Base-by-base conservation (phyloP, 2,888 invertebrate species). In the Tachina grossa region DNA sequence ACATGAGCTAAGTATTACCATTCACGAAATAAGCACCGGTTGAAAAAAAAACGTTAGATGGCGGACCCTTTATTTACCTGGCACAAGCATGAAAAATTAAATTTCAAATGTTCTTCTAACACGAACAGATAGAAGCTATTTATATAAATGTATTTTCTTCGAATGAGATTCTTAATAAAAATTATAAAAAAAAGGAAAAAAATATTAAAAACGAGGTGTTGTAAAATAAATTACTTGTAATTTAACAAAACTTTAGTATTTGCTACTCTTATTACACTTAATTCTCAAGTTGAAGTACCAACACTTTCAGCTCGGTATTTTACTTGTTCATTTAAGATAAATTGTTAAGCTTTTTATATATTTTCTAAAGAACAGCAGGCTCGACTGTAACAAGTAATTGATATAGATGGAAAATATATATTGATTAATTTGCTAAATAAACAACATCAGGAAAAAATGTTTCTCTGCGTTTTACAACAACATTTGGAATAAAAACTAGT, bases 141-240 rank as follows among this genome's bases (percentile, higher is more conserved):
- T 22, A 22, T 22, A 22, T 22, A 22, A 22, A 22, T 2, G 13
- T 43, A 10, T 39, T 57, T 39, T 19, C 45, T 51, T 45, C 19
- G 2, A 41, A 22, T 2, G 5, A 61, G 59, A 45, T 69, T 19
- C 43, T 22, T 51, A 55, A 65, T 80, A 71, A 53, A 59, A 43
- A 19, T 9, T 22, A 41, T 47, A 51, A 49, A 65, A 72, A 41
- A 80, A 39, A 80, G 41, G 39, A 9, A 45, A 47, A 31, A n/a
- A 65, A 53, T 51, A 43, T 66, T 22, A 66, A 77, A 81, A 81
- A 63, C 77, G 43, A 80, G 79, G 79, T 83, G 85, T 83, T 76
- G 79, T 72, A 72, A 83, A 85, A 80, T 85, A 80, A 85, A 83
- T 85, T 79, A 80, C 79, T 83, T 83, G 75, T 72, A 85, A 85